A percentile compares a stretch with the other conserved stretches of the same genome.
Evolutionary conservation across 2,797 vertebrate species (phyloP).

Genomic region (Cossypha polioptera): DNA sequence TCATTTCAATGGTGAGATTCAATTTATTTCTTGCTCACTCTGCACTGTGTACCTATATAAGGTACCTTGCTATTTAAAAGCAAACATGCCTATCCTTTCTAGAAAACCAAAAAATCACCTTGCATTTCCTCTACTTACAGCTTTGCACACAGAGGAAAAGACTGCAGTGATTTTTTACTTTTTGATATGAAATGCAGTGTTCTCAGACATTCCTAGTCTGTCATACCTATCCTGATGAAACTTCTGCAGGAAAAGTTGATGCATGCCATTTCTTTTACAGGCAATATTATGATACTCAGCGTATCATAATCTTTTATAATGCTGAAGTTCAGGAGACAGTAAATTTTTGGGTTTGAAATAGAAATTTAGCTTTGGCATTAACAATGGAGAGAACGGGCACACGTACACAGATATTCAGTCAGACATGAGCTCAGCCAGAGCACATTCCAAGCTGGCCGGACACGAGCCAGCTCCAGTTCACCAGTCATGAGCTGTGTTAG

Average conservation of each 20-base stretch:
- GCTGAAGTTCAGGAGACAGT: neutral
- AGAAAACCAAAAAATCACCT: neutral
- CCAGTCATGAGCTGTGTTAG: neutral
- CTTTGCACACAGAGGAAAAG: neutral
- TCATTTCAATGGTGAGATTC: neutral
- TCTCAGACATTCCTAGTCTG: constrained; percentile 3
- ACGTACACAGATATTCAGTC: constrained; percentile 18
- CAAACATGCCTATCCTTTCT: neutral
- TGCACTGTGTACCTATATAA: neutral
- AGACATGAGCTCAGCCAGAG: constrained; percentile 60
- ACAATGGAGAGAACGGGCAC: constrained; percentile 23
- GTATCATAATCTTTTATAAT: neutral
- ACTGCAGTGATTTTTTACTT: neutral
- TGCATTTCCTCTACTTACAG: neutral
- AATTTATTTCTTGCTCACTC: neutral
- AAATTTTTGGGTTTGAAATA: neutral
- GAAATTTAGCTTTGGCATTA: constrained; percentile 29
- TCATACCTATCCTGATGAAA: neutral
- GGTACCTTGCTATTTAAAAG: neutral
- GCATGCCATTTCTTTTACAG: neutral
- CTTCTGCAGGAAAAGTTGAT: neutral
- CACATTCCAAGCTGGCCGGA: constrained; percentile 15
- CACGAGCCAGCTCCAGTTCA: neutral
- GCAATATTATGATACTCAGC: neutral
- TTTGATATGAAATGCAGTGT: neutral